phyloP scores from a whole-genome alignment of 2,113 vertebrate species.

The Peromyscus californicus region DNA sequence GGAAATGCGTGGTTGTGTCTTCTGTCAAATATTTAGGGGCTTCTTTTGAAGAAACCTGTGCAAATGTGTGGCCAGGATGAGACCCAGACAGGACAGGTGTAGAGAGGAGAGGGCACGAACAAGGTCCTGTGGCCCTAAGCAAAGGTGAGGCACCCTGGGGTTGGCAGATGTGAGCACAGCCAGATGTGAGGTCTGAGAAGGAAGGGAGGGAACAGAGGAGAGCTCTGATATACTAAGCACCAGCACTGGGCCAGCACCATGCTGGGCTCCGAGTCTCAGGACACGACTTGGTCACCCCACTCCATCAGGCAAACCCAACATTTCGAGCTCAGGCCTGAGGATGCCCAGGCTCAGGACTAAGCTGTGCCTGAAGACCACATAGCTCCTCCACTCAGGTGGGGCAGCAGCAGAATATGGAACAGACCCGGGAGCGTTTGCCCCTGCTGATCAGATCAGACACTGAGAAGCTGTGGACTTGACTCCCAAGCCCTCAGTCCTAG shows the following conservation, averaged over 20 bases:
- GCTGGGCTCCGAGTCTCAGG: background rate
- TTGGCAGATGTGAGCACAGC: background rate
- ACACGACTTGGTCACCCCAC: fast-evolving
- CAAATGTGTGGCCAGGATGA: background rate
- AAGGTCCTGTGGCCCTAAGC: background rate
- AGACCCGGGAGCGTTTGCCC: background rate
- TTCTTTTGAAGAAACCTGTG: background rate
- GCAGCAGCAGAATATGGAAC: background rate
- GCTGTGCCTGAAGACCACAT: background rate
- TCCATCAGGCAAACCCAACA: too few relatives aligned
- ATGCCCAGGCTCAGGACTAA: background rate
- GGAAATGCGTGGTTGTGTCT: background rate
- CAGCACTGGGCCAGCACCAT: too few relatives aligned
- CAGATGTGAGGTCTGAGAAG: background rate
- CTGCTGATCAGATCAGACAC: background rate
- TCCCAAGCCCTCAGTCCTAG: background rate
- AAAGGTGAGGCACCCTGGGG: background rate
- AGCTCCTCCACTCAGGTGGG: background rate
- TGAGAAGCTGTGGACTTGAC: background rate
- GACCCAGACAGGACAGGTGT: background rate
- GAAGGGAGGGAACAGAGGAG: background rate
- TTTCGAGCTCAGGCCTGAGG: background rate
- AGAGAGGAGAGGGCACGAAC: background rate
- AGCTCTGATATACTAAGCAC: background rate
- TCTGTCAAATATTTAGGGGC: background rate